phyloP scores from a whole-genome alignment of 2,888 invertebrate genomes.

The Melinaea marsaeus region DNA sequence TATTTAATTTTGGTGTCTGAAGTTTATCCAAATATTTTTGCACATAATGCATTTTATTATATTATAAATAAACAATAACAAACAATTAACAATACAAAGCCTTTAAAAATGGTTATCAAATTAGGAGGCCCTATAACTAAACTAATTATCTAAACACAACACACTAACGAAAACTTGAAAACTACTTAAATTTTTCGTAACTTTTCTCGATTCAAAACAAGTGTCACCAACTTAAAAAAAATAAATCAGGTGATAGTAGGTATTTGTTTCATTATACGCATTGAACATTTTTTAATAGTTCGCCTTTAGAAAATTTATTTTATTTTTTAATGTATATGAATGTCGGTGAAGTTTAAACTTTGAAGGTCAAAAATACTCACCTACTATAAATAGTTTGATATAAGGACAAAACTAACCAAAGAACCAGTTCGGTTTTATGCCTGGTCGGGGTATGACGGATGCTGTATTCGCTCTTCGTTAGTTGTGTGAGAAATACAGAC shows the following conservation, averaged over 20 bases:
- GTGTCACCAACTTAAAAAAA: constrained; percentile 53
- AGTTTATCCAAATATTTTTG: constrained; percentile 69
- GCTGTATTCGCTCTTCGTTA: too few relatives aligned
- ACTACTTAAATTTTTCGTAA: constrained; percentile 22
- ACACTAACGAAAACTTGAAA: constrained; percentile 28
- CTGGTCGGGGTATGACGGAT: too few relatives aligned
- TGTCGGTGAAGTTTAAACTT: too few relatives aligned
- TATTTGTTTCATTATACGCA: constrained; percentile 12
- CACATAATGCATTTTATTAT: constrained; percentile 59
- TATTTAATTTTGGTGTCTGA: constrained; percentile 44
- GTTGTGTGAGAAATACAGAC: too few relatives aligned
- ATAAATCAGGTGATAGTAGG: constrained; percentile 67
- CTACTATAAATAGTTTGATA: too few relatives aligned
- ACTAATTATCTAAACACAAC: constrained; percentile 22
- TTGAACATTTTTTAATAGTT: not conserved
- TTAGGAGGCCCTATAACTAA: constrained; percentile 1
- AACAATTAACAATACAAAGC: constrained; percentile 21
- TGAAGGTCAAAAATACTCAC: too few relatives aligned
- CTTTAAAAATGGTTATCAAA: constrained; percentile 14
- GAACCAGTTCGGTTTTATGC: too few relatives aligned
- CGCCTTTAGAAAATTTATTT: not conserved
- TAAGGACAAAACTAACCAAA: too few relatives aligned
- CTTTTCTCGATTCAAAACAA: constrained; percentile 40
- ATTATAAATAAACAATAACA: constrained; percentile 15
- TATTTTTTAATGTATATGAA: not conserved